Conservation (phyloP, 2,888 invertebrate genomes). For the Panzeria rudis region DNA sequence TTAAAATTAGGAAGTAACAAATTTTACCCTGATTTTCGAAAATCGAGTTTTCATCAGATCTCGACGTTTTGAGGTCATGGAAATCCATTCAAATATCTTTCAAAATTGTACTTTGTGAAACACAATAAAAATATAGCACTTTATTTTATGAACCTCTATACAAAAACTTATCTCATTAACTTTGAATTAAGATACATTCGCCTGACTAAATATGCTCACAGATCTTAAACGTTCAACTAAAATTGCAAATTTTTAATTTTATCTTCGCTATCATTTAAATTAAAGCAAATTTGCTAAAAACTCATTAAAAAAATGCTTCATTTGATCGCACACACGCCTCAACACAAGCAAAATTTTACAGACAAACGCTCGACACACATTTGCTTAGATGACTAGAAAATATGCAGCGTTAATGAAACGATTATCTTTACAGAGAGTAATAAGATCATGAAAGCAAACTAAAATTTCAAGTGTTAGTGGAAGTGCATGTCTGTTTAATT, state of each 20-base stretch:
- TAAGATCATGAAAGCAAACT: conserved; percentile 38
- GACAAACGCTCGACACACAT: not conserved
- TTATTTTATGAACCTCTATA: too few relatives aligned
- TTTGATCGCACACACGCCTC: conserved; percentile 16
- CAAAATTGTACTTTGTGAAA: too few relatives aligned
- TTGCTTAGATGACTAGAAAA: conserved; percentile 21
- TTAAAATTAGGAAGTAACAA: too few relatives aligned
- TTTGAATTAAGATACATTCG: not conserved
- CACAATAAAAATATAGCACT: too few relatives aligned
- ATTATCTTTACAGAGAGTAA: conserved; percentile 35
- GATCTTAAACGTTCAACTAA: conserved; percentile 2
- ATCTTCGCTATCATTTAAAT: conserved; percentile 59
- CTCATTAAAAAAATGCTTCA: conserved; percentile 34
- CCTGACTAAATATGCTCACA: not conserved
- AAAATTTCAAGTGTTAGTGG: conserved; percentile 45
- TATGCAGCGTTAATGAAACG: conserved; percentile 50
- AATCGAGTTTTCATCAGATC: too few relatives aligned
- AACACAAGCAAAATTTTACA: conserved; percentile 6
- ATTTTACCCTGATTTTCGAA: too few relatives aligned
- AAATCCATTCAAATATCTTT: too few relatives aligned
- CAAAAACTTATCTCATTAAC: not conserved
- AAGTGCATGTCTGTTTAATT: conserved; percentile 53
- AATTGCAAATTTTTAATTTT: conserved; percentile 41
- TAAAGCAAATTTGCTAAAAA: conserved; percentile 43
- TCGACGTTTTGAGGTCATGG: too few relatives aligned